A percentile compares a stretch with the other conserved stretches of the same genome.
Conservation (phyloP, 2,888 invertebrate genomes). For the Meiosimyza decipiens region DNA sequence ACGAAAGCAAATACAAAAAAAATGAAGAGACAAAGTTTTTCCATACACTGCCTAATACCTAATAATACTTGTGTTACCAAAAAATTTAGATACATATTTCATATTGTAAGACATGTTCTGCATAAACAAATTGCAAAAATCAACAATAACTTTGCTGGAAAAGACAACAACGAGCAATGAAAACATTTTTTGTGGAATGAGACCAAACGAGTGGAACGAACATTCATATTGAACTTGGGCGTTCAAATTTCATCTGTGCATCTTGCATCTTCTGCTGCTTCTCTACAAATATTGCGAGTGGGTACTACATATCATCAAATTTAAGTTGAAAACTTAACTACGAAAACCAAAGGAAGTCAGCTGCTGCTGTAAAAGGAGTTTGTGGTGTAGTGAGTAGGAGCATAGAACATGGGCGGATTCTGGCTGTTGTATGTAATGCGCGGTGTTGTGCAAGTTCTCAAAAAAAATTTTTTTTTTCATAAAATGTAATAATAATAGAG, state of each 20-base stretch:
- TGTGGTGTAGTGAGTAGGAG: slow-evolving; percentile 7
- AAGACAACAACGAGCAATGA: slow-evolving; percentile 14
- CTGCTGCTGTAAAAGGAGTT: slow-evolving; percentile 52
- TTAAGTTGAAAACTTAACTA: slow-evolving; percentile 57
- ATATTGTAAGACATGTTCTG: slow-evolving; percentile 34
- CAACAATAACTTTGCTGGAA: slow-evolving; percentile 12
- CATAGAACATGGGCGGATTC: slow-evolving; percentile 41
- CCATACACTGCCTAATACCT: background rate
- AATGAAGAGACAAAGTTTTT: background rate
- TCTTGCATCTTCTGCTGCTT: slow-evolving; percentile 16
- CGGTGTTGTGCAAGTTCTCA: no score
- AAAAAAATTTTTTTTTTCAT: no score
- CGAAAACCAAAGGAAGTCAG: slow-evolving; percentile 65
- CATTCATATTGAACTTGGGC: slow-evolving; percentile 5
- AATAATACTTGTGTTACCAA: background rate
- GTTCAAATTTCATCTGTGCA: slow-evolving; percentile 15
- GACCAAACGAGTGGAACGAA: background rate
- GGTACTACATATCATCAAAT: slow-evolving; percentile 30
- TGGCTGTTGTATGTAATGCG: no score
- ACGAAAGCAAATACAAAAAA: background rate
- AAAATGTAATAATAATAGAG: no score
- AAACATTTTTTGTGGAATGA: background rate
- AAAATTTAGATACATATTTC: slow-evolving; percentile 26
- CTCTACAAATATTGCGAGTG: no score
- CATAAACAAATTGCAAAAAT: slow-evolving; percentile 34